Conservation (phyloP, 2,888 invertebrate species). For the Chloroclysta siterata region DNA sequence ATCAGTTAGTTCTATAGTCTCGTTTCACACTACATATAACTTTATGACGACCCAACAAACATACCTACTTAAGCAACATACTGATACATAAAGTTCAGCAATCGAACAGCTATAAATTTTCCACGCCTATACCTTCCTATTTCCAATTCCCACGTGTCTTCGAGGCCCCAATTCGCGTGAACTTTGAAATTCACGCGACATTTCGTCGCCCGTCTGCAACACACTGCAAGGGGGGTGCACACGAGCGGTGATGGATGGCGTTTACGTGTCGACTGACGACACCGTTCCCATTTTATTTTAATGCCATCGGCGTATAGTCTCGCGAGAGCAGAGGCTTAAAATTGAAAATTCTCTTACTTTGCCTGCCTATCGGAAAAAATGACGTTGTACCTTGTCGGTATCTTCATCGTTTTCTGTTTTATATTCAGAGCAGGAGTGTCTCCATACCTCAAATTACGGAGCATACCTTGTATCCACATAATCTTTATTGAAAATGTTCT, state of each 20-base stretch:
- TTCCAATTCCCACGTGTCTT: constrained; percentile 22
- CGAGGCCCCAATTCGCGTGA: constrained; percentile 16
- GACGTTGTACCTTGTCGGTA: constrained; percentile 43
- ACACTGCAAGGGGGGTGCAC: constrained; percentile 58
- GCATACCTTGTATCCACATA: constrained; percentile 35
- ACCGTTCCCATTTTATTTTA: constrained; percentile 78
- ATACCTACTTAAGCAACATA: background rate
- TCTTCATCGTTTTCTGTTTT: constrained; percentile 27
- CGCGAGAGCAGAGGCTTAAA: constrained; percentile 68
- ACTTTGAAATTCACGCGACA: constrained; percentile 33
- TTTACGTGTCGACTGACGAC: constrained; percentile 80
- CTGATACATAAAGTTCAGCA: background rate
- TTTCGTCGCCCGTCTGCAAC: constrained; percentile 54
- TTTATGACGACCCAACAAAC: too few relatives aligned
- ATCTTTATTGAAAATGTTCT: constrained; percentile 35
- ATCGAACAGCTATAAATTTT: constrained; percentile 14
- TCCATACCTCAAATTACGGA: constrained; percentile 32
- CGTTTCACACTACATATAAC: too few relatives aligned
- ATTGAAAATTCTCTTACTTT: constrained; percentile 80
- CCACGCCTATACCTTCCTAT: background rate
- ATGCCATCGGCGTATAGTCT: constrained; percentile 65
- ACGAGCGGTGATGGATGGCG: constrained; percentile 76
- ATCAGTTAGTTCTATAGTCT: too few relatives aligned
- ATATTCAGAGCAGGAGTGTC: constrained; percentile 30
- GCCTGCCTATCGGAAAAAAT: constrained; percentile 62